A percentile compares a stretch with the other conserved stretches of the same genome.
Conservation (phyloP, 64 coral and sea anemone genomes). For the Montipora capricornis region DNA sequence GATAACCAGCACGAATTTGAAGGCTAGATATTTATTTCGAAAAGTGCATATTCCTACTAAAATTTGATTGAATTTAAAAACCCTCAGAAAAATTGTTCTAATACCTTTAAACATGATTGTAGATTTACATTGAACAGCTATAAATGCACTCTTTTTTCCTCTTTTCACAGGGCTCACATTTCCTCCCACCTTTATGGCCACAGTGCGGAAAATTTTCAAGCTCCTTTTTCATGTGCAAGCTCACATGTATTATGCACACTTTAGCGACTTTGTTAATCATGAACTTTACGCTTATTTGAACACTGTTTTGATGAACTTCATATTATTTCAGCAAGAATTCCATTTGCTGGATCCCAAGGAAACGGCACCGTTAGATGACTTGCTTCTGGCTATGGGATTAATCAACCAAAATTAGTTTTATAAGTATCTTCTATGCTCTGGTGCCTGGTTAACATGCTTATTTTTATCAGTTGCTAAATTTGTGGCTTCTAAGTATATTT, state of each 20-base stretch:
- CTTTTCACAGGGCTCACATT: constrained; percentile 78
- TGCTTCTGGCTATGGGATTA: constrained; percentile 91
- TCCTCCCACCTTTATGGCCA: constrained; percentile 80
- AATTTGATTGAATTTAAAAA: too few species aligned
- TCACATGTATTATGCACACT: constrained; percentile 95
- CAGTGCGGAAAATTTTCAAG: constrained; percentile 92
- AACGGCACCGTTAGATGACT: constrained; percentile 91
- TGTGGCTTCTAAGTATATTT: constrained; percentile 39
- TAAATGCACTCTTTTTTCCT: not conserved
- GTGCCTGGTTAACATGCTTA: not conserved
- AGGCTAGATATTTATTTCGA: too few species aligned
- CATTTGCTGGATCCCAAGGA: constrained; percentile 92
- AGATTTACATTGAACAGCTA: not conserved
- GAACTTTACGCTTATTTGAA: constrained; percentile 86
- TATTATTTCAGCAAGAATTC: constrained; percentile 91
- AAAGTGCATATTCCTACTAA: too few species aligned
- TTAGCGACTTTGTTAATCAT: constrained; percentile 83
- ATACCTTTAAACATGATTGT: not conserved
- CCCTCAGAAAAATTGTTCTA: too few species aligned
- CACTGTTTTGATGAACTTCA: constrained; percentile 95
- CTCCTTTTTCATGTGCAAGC: constrained; percentile 91
- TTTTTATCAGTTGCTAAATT: constrained; percentile 36
- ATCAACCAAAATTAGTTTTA: constrained; percentile 46
- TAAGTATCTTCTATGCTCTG: not conserved
- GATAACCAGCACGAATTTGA: too few species aligned